These are phyloP conservation scores for Choloepus didactylus DNA, from an alignment of 2,797 vertebrate genomes.

Conservation along the genomic window DNA sequence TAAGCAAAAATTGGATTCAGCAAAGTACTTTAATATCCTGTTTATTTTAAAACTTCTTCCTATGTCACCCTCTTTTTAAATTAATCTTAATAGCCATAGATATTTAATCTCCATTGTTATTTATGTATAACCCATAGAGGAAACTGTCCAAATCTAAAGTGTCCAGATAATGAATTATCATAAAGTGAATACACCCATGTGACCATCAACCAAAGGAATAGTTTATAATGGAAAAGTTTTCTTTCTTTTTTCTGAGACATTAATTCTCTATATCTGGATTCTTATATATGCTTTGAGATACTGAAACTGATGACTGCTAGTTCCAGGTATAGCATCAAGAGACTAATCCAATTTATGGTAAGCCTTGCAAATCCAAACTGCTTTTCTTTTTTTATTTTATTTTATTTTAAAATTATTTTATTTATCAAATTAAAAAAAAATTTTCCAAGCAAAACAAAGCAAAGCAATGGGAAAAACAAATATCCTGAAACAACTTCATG, in stretches of 20 bases:
- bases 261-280: not conserved
- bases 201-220: not conserved
- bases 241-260: not conserved
- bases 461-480: no score
- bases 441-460: no score
- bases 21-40: not conserved
- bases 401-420: no score
- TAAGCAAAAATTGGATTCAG: not conserved
- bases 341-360: not conserved
- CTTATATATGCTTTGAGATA: not conserved
- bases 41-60: slow-evolving; percentile 24
- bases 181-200: not conserved
- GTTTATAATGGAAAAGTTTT: not conserved
- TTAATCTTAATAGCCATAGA: not conserved
- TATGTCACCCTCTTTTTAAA: not conserved
- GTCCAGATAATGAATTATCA: not conserved
- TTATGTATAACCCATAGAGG: not conserved
- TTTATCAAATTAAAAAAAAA: no score
- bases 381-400: not conserved
- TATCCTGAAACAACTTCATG: no score
- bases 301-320: not conserved
- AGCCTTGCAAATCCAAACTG: not conserved
- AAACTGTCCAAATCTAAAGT: not conserved
- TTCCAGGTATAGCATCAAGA: not conserved
- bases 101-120: not conserved